Evolutionary conservation across 2,113 vertebrate genomes (phyloP).

Genomic region (Erinaceus europaeus): DNA sequence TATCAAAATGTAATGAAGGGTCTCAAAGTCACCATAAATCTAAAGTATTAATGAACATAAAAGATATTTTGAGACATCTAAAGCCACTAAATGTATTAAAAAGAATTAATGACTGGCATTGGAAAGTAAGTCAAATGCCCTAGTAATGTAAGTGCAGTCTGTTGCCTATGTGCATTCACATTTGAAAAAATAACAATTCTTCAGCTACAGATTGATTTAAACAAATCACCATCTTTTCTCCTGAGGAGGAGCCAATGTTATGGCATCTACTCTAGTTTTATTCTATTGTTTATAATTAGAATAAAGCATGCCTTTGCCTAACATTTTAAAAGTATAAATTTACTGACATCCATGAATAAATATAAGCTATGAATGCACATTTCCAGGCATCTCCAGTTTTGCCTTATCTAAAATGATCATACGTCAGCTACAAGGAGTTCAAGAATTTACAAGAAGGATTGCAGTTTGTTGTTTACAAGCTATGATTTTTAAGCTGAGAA

Average conservation of each 20-base stretch:
- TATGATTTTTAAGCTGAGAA: neutral
- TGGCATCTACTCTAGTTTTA: neutral
- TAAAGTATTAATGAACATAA: neutral
- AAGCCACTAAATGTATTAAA: neutral
- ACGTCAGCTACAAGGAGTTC: neutral
- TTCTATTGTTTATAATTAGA: neutral
- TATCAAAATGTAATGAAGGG: neutral
- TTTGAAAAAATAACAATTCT: neutral
- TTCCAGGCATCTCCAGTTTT: neutral
- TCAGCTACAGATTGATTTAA: neutral
- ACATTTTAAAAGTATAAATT: neutral
- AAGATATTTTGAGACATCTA: too few species aligned
- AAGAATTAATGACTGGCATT: neutral
- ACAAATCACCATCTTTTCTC: too few species aligned
- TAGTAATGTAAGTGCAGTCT: neutral
- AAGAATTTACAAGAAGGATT: neutral
- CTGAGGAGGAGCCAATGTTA: neutral
- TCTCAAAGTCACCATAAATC: neutral
- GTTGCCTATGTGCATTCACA: neutral
- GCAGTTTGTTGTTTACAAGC: neutral
- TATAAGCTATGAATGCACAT: neutral
- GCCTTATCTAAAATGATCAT: neutral
- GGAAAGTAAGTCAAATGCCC: neutral
- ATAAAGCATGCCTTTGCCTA: neutral
- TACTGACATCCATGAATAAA: neutral